Evolutionary conservation across 1,140 invertebrate species (phyloP).

Genomic region (Zaprionus ornatus): DNA sequence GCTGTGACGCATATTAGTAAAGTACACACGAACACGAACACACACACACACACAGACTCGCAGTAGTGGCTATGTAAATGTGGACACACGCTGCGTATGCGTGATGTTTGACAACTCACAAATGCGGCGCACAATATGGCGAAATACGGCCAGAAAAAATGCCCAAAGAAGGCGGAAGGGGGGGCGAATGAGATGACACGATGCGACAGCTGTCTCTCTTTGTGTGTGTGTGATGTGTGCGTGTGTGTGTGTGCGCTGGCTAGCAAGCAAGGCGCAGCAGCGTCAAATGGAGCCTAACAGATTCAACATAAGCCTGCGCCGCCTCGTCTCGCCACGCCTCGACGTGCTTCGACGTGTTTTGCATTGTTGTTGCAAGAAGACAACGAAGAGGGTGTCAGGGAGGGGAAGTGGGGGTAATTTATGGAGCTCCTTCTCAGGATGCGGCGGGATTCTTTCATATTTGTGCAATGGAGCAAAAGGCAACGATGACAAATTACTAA

Average conservation of each 20-base stretch:
- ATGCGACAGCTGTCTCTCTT: background rate
- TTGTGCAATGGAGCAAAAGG: constrained; percentile 7
- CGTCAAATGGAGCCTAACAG: constrained; percentile 14
- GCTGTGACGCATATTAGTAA: constrained; percentile 63
- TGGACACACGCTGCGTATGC: constrained; percentile 53
- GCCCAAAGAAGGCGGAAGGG: background rate
- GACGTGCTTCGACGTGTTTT: background rate
- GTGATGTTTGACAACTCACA: constrained; percentile 47
- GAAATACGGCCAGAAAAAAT: constrained; percentile 42
- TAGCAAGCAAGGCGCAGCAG: background rate
- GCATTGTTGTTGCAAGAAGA: constrained; percentile 9
- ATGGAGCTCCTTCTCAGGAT: background rate
- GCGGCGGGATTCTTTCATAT: constrained; percentile 7
- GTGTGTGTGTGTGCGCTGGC: background rate
- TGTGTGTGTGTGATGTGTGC: background rate
- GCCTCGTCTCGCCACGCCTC: background rate
- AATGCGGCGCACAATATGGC: constrained; percentile 55
- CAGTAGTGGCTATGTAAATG: constrained; percentile 6
- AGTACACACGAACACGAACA: constrained; percentile 46
- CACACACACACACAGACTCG: background rate
- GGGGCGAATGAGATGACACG: background rate
- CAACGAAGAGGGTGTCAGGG: background rate
- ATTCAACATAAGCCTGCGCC: constrained; percentile 1
- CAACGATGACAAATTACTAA: constrained; percentile 21
- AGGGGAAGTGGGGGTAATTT: background rate